phyloP scores from a whole-genome alignment of 2,113 vertebrate genomes.

The Chionis minor region DNA sequence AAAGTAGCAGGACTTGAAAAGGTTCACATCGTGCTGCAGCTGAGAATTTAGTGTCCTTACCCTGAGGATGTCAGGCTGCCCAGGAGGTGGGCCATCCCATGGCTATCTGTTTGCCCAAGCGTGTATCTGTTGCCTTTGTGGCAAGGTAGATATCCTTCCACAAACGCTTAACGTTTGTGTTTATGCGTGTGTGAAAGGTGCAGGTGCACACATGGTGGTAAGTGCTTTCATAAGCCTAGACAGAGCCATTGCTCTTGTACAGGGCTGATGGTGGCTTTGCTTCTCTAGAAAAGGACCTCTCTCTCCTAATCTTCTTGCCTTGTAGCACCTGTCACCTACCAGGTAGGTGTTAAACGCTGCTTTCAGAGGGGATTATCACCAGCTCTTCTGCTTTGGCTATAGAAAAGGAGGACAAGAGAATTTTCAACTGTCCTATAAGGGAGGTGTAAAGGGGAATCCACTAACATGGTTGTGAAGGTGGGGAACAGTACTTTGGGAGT shows the following conservation, averaged over 20 bases:
- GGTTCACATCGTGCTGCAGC: neutral
- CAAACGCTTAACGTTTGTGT: neutral
- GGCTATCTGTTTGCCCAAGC: neutral
- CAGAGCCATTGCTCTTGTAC: neutral
- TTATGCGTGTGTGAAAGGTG: neutral
- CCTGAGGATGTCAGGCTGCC: neutral
- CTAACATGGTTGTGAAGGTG: neutral
- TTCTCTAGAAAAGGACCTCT: neutral
- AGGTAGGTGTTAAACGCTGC: conserved; percentile 35
- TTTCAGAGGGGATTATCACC: conserved; percentile 5
- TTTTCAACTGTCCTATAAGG: neutral
- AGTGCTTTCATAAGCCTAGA: neutral
- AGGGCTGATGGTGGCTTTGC: neutral
- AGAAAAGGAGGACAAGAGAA: neutral
- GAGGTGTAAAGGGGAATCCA: neutral
- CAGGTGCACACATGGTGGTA: neutral
- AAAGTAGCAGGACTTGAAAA: neutral
- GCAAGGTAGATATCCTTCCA: neutral
- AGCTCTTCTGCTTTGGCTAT: neutral
- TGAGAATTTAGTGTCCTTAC: neutral
- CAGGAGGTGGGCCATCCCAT: neutral
- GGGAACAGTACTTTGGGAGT: neutral
- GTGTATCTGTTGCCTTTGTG: neutral
- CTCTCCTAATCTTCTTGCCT: neutral
- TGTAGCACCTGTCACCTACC: conserved; percentile 27